Evolutionary conservation across 92 coral and sea anemone genomes (phyloP).

Genomic region (Porites evermanni): DNA sequence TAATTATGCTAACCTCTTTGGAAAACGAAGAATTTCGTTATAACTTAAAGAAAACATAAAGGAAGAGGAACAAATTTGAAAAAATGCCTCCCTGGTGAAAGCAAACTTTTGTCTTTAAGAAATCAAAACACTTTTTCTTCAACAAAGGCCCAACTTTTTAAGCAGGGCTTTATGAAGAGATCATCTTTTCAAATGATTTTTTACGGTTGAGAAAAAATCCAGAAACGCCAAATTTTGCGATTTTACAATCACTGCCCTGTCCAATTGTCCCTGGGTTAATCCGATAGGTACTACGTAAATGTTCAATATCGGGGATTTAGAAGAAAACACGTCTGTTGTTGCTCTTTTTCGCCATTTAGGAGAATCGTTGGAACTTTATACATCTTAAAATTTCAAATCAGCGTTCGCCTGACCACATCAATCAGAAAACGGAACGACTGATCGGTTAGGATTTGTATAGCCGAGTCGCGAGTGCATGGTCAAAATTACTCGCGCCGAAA

Average conservation of each 20-base stretch:
- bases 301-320: slow-evolving; percentile 24
- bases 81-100: neutral
- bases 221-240: slow-evolving; percentile 25
- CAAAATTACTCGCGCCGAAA: slow-evolving; percentile 37
- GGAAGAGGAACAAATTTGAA: neutral
- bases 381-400: neutral
- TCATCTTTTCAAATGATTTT: neutral
- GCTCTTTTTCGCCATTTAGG: neutral
- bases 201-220: neutral
- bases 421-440: neutral
- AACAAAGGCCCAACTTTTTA: neutral
- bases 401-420: slow-evolving; percentile 10
- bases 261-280: slow-evolving; percentile 5
- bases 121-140: neutral
- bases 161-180: neutral
- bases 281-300: slow-evolving; percentile 6
- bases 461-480: slow-evolving; percentile 20
- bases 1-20: neutral
- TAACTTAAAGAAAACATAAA: no score
- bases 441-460: slow-evolving; percentile 1
- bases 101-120: neutral
- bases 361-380: neutral
- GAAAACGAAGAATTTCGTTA: neutral
- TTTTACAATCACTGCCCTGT: slow-evolving; percentile 1
- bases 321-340: neutral